Base-by-base conservation (phyloP, 2,113 vertebrate genomes). In the Bubalus kerabau region DNA sequence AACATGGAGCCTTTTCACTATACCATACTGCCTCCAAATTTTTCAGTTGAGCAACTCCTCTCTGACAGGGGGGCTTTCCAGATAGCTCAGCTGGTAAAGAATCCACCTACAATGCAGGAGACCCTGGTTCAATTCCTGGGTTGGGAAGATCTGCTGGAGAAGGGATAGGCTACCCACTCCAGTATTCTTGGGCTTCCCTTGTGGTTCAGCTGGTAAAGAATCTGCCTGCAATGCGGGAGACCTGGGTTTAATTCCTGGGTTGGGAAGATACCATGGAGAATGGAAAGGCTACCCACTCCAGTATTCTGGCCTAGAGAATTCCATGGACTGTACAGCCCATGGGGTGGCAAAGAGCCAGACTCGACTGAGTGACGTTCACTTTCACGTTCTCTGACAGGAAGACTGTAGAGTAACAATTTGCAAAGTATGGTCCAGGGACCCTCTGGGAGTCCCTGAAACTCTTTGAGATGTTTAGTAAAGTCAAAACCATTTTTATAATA, bases 391-490 rank as follows among this genome's bases (percentile, higher is more conserved):
- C 64, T 36, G n/a, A 36, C n/a, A 71, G n/a, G 67, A n/a, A 91
- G 8, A 67, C 5, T 74, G 3, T 40, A 64, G 8, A 93, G 36
- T 2, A 95, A 15, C 52, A 90, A 84, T 94, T 90, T 92, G 11
- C 9, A 76, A 87, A 96, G 6, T 91, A 48, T 96, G 24, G 28
- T 90, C 36, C 81, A 71, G 4, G 93, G 36, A 90, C 36, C 36
- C 23, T 71, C 59, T 74, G 13, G 14, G 32, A 87, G n/a, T 32
- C 46, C 13, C 85, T 40, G 48, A 94, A 92, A 90, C 23, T n/a
- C 28, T 56, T 60, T 95, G 11, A 90, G 19, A 15, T 57, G 9
- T 92, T 94, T 93, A 96, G 23, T 92, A 30, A 92, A 14, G 48
- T 93, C 74, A 67, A 52, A 92, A 43, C 1, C 43, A 67, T 40